Base-by-base conservation (phyloP, 2,888 invertebrate genomes). In the Cataglyphis rosenhaueri region DNA sequence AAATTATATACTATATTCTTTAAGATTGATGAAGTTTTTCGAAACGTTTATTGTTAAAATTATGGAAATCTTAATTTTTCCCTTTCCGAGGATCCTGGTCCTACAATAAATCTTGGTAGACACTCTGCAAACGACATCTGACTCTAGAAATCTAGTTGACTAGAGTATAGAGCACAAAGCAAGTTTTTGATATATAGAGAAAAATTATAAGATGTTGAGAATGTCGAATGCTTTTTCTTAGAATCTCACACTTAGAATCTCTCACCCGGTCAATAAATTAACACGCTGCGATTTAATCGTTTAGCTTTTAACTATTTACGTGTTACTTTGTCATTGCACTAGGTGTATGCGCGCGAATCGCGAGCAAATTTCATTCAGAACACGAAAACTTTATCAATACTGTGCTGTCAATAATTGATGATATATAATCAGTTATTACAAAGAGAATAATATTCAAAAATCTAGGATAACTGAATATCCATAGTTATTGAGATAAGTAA, bases 191-290 rank as follows among this genome's bases (percentile, higher is more conserved):
- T 71, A 84, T 87, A 86, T 89, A 90, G 88, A 70, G 88, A 87
- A 87, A 59, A 87, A 79, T 89, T 88, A 87, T 66, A 66, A 89
- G 88, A 91, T 91, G 90, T 91, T 92, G 91, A 89, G 93, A 94
- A 93, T 94, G 93, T 89, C 90, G 92, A 93, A 93, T 92, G 93
- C 92, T 92, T 93, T 70, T 35, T 59, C 59, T 18, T 91, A 92
- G 91, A 89, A 52, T 52, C 8, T 52, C 48, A 84, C 84, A 84
- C 61, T 66, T 82, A 85, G 65, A 62, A n/a, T 75, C 62, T 85
- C 55, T 68, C 62, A 62, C 52, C n/a, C 44, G 78, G 32, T 35
- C 52, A 68, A 75, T 52, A 57, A 52, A 86, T 64, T 75, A 84
- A 79, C 57, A 64, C 71, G 83, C 79, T 82, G 61, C 73, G 66